A percentile compares a stretch with the other conserved stretches of the same genome.
phyloP scores from a whole-genome alignment of 2,888 invertebrate genomes.

The Ischnura elegans region DNA sequence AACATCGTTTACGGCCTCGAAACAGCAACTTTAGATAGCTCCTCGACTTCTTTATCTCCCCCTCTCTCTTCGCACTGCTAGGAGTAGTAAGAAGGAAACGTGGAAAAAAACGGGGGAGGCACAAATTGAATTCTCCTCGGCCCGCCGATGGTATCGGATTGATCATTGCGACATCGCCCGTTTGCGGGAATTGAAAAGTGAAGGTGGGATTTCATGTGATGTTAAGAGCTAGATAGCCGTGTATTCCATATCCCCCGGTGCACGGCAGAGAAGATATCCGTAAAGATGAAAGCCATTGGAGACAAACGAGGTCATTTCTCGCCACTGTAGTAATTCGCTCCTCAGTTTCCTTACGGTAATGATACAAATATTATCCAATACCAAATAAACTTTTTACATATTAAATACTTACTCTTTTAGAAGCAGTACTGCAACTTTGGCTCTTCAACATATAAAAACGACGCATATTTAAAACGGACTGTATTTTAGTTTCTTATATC shows the following conservation, averaged over 20 bases:
- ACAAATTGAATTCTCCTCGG: not conserved
- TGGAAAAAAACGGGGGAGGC: not conserved
- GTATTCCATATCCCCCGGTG: not conserved
- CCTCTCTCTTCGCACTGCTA: not conserved
- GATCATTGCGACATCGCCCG: not conserved
- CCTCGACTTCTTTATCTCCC: not conserved
- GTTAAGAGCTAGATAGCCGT: no score
- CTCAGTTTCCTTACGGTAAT: no score
- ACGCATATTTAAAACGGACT: no score
- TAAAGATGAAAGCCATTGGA: no score
- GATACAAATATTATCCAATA: no score
- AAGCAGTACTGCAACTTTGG: no score
- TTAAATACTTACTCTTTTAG: no score
- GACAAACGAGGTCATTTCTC: no score
- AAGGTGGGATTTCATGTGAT: not conserved
- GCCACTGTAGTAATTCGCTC: no score
- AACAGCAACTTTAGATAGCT: not conserved
- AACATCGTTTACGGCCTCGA: not conserved
- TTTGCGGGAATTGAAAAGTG: not conserved
- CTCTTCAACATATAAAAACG: no score
- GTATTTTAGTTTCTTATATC: no score
- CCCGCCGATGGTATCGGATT: not conserved
- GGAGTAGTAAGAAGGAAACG: not conserved
- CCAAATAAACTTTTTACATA: no score
- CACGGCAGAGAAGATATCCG: not conserved